A percentile compares a stretch with the other conserved stretches of the same genome.
Conservation (phyloP, 2,113 vertebrate genomes). For the Erythrocercus mccallii region DNA sequence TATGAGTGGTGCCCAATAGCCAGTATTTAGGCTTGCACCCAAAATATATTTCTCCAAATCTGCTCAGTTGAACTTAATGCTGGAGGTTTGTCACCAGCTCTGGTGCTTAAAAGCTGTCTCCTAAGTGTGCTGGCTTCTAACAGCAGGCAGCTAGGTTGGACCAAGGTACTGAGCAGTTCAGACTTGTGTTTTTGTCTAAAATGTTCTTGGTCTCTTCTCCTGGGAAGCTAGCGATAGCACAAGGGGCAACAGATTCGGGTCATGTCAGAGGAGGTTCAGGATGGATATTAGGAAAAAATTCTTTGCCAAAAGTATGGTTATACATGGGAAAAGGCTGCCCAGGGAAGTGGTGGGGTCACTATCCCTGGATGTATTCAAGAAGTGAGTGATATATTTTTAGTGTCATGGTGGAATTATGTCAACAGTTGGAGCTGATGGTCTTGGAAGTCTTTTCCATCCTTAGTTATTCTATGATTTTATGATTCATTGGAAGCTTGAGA, state of each 20-base stretch:
- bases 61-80: neutral
- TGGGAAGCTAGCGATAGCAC: neutral
- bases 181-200: neutral
- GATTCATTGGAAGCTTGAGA: neutral
- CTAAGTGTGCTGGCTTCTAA: neutral
- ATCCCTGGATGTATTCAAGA: neutral
- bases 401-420: neutral
- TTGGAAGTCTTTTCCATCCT: neutral
- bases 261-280: neutral
- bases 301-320: neutral
- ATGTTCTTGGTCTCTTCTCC: neutral
- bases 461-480: neutral
- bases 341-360: neutral
- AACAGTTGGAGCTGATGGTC: neutral
- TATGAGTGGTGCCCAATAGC: rapidly evolving
- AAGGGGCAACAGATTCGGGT: neutral
- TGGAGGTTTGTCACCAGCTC: neutral
- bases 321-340: neutral
- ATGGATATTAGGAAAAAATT: neutral
- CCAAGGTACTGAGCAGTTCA: neutral
- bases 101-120: neutral
- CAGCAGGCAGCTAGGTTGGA: neutral
- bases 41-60: neutral
- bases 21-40: neutral
- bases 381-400: neutral